Percentiles rank a stretch among this genome's conserved stretches.
These are phyloP conservation scores for Hyperoodon ampullatus DNA, from an alignment of 2,113 vertebrate genomes.

Conservation along the genomic window DNA sequence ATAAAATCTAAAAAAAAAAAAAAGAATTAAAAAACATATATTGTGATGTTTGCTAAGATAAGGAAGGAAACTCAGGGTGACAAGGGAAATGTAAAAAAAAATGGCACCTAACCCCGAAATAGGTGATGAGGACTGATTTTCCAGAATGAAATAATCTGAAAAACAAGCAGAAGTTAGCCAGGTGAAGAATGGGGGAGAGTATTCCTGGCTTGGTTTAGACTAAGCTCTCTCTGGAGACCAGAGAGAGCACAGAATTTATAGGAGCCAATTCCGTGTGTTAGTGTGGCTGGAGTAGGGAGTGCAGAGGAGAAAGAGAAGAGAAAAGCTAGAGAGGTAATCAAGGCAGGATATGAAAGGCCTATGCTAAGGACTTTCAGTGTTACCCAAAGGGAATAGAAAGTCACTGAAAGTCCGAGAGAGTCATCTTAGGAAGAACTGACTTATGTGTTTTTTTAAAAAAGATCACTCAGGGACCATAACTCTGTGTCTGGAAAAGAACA, in stretches of 20 bases:
- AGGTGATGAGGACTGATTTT: not conserved
- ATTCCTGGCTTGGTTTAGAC: not conserved
- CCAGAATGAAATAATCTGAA: constrained; percentile 13
- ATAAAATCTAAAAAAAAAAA: too few species aligned
- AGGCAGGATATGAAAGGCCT: not conserved
- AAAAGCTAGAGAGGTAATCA: not conserved
- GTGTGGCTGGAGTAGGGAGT: not conserved
- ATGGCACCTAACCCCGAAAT: not conserved
- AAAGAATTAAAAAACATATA: not conserved
- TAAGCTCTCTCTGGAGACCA: not conserved
- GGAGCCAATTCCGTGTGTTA: not conserved
- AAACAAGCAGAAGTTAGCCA: not conserved
- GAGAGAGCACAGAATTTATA: not conserved
- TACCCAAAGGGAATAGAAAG: not conserved
- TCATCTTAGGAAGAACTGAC: not conserved
- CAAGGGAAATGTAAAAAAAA: constrained; percentile 33
- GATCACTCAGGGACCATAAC: not conserved
- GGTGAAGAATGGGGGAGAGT: not conserved
- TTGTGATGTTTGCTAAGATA: constrained; percentile 4
- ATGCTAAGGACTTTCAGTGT: not conserved
- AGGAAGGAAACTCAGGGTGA: not conserved
- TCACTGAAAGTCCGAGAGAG: not conserved
- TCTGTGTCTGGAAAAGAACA: not conserved
- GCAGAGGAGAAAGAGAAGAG: not conserved
- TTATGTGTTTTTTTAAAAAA: not conserved